Evolutionary conservation across 2,113 vertebrate genomes (phyloP), one percentile per base, ranked within the genome.

Genomic region (Thermophis baileyi): DNA sequence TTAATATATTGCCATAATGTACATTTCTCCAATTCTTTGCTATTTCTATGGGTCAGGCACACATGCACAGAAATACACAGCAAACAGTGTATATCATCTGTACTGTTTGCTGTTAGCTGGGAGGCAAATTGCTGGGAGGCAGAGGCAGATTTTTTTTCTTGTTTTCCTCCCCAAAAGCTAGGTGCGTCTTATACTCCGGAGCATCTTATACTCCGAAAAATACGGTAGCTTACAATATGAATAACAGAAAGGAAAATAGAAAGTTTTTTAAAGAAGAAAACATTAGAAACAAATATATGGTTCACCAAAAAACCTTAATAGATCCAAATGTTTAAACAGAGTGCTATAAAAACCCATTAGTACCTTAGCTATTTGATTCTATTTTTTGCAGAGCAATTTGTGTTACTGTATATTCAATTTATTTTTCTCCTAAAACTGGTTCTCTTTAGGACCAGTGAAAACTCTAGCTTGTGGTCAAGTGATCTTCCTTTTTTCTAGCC

Each of bases 381-480:
- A 3, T 3, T 35, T 47, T 47, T 25, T 12, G 9, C 6, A 53
- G 47, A 88, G 7, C 22, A 40, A 22, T 50, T 91, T 69, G 22
- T 74, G 44, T 35, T 53, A 47, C 46, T 47, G 46, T 47, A 18
- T 30, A 12, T 20, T 24, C 6, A 27, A 9, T 14, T 0, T 1
- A 54, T n/a, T 69, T 40, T 44, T 25, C 54, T 44, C 16, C 46
- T 54, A 54, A 93, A 94, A n/a, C 3, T 24, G 81, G 63, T 10
- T 90, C 44, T 27, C 87, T 93, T 92, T 93, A 94, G 90, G 91
- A 92, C 93, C 93, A 51, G 87, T 88, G 22, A 63, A 49, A 86
- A 25, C n/a, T 18, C 16, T 10, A 6, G 5, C 30, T 57, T 27
- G 88, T 55, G 8, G 40, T 88, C 35, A 55, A 6, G 49, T 44